Evolutionary conservation across 1,140 invertebrate species (phyloP), one percentile per base, ranked within the genome.

Genomic region (Tetragnatha versicolor): DNA sequence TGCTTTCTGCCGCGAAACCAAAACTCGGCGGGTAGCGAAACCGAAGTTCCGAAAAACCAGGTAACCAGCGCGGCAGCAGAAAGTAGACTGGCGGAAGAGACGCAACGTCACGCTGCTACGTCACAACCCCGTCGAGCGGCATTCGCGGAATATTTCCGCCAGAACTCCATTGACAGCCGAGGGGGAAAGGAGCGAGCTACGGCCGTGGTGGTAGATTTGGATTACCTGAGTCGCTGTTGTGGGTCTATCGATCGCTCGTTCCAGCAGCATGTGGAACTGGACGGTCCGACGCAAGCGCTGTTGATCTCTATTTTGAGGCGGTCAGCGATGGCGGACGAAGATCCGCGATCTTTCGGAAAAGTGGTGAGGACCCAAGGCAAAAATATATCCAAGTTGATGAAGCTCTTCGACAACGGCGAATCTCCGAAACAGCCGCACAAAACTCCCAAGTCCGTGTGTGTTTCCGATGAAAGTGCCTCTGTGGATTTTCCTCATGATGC

Each of bases 181-280:
- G 7, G 27, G 20, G 31, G 73, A 65, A 42, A 20, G 47, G 53
- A 20, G 73, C 25, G 61, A 76, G 27, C 17, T 27, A 17, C 4
- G 65, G 14, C 27, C 9, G 20, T 22, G n/a, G 29, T 14, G 51
- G 17, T 25, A 39, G 42, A 45, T 49, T 22, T n/a, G n/a, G n/a
- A n/a, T n/a, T 55, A 66, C 39, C 76, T 69, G 76, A 68, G 76
- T 65, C 76, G 73, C 73, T 65, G 72, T 39, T 49, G 33, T 45
- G 39, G 49, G 51, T 47, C 17, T 66, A 33, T 31, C 33, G 9
- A 20, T 45, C 25, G 6, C 37, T 69, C 17, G 58, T 63, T 35
- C 70, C 39, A 55, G 20, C 14, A 49, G 29, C 55, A 20, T 35
- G 51, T 35, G 29, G 12, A n/a, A n/a, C 58, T 27, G 22, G 6